Base-by-base conservation (phyloP, 1,140 invertebrate genomes). In the Nilaparvata lugens region DNA sequence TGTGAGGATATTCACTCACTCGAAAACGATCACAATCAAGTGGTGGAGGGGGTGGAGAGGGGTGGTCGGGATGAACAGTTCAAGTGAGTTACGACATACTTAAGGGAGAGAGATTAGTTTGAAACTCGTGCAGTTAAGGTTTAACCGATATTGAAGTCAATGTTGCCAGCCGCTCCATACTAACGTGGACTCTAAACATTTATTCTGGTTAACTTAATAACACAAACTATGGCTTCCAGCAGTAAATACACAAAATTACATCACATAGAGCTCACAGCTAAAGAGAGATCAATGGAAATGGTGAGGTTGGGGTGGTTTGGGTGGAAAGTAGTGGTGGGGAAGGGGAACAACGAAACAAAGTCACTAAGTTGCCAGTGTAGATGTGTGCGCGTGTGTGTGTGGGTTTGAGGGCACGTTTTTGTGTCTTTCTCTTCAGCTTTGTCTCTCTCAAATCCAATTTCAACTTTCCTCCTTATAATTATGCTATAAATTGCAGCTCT, bases 231-330 rank as follows among this genome's bases (percentile, higher is more conserved):
- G 35, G 25, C 35, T 52, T 25, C 19, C n/a, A 55, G 53, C 53
- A 24, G 23, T 25, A 55, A 55, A 55, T 55, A 25, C 7, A 55
- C 25, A 11, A 24, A 21, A 11, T 25, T 25, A 28, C 23, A 55
- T n/a, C 53, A 31, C 13, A 45, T 45, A 24, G 14, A 14, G 25
- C 14, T 19, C 35, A n/a, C 35, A 57, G 55, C n/a, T 35, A 57
- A 42, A 14, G 56, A 58, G 56, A 48, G 42, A 58, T 23, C 53
- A 43, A 54, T 18, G 54, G 59, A 53, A 2, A 45, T 3, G 14
- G 42, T 5, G 42, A 5, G 3, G 19, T 16, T 45, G 42, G 14
- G 19, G 19, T 3, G 42, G 42, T 45, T 16, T 16, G 19, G 13
- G 11, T 16, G 42, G 19, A 13, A 16, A 11, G 19, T 4, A n/a